Evolutionary conservation across 1,140 invertebrate genomes (phyloP).

Genomic region (Heterodera schachtii): DNA sequence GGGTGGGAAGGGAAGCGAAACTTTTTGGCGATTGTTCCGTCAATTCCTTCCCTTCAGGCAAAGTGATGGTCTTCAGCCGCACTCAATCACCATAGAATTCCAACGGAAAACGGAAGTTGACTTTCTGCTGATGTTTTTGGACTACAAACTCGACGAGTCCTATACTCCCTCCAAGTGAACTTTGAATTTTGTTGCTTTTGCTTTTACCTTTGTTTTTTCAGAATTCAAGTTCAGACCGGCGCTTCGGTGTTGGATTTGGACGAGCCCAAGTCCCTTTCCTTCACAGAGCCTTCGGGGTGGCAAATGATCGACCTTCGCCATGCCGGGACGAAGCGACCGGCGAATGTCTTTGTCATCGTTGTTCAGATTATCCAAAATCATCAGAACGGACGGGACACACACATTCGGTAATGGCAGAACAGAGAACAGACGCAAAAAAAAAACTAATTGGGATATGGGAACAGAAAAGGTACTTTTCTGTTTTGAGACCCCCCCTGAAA

Average conservation of each 20-base stretch:
- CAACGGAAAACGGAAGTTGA: slow-evolving; percentile 89
- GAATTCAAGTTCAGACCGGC: slow-evolving; percentile 49
- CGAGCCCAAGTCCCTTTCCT: slow-evolving; percentile 91
- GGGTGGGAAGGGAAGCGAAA: too few species aligned
- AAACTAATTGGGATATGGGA: too few species aligned
- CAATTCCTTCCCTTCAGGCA: slow-evolving; percentile 69
- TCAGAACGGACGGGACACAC: slow-evolving; percentile 89
- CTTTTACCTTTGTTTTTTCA: slow-evolving; percentile 18
- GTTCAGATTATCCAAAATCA: slow-evolving; percentile 82
- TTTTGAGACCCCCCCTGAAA: too few species aligned
- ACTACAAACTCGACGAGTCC: slow-evolving; percentile 97
- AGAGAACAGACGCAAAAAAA: too few species aligned
- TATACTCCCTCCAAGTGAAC: slow-evolving; percentile 87
- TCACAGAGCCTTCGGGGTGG: slow-evolving; percentile 93
- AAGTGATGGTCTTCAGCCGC: slow-evolving; percentile 94
- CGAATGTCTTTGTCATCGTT: slow-evolving; percentile 49
- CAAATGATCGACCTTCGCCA: slow-evolving; percentile 72
- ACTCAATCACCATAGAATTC: slow-evolving; percentile 97
- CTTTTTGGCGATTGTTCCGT: background rate
- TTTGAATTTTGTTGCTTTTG: background rate
- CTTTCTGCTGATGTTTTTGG: slow-evolving; percentile 93
- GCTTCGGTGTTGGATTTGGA: slow-evolving; percentile 74
- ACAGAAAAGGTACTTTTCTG: too few species aligned
- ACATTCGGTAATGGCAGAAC: slow-evolving; percentile 74
- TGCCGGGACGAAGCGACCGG: background rate